A percentile compares a stretch with the other conserved stretches of the same genome.
Evolutionary conservation across 2,797 vertebrate species (phyloP).

Genomic region (Trematomus bernacchii): DNA sequence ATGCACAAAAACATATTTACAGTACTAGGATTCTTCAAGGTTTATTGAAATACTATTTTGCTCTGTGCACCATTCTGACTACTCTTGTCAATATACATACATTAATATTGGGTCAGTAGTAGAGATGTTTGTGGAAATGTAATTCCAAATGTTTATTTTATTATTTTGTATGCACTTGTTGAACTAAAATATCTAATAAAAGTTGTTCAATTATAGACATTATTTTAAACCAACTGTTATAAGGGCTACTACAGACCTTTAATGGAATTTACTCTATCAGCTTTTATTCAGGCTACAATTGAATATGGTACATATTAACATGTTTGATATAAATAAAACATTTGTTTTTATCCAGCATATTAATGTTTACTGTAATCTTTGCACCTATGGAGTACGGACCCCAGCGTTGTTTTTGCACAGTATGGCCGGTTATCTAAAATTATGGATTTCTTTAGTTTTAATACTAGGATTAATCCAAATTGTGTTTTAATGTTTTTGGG

Average conservation of each 20-base stretch:
- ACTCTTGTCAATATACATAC: neutral
- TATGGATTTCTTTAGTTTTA: neutral
- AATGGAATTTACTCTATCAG: constrained; percentile 2
- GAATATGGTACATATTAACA: constrained; percentile 15
- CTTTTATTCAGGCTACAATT: constrained; percentile 30
- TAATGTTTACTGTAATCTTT: constrained; percentile 10
- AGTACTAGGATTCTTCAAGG: constrained; percentile 29
- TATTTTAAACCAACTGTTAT: neutral
- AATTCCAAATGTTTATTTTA: neutral
- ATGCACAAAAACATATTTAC: constrained; percentile 29
- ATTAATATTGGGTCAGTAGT: neutral
- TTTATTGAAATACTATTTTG: constrained; percentile 18
- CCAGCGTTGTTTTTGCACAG: constrained; percentile 6
- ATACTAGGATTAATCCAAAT: neutral
- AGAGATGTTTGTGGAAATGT: neutral
- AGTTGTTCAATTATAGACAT: neutral
- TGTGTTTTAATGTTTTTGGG: neutral
- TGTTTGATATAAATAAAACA: constrained; percentile 25
- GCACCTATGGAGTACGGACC: constrained; percentile 4
- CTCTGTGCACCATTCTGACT: neutral
- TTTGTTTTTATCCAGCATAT: constrained; percentile 62
- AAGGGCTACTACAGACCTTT: neutral
- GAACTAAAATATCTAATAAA: neutral
- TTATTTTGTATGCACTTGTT: neutral
- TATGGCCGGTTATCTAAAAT: neutral